Base-by-base conservation (phyloP, 2,113 vertebrate species). In the Bucco capensis region DNA sequence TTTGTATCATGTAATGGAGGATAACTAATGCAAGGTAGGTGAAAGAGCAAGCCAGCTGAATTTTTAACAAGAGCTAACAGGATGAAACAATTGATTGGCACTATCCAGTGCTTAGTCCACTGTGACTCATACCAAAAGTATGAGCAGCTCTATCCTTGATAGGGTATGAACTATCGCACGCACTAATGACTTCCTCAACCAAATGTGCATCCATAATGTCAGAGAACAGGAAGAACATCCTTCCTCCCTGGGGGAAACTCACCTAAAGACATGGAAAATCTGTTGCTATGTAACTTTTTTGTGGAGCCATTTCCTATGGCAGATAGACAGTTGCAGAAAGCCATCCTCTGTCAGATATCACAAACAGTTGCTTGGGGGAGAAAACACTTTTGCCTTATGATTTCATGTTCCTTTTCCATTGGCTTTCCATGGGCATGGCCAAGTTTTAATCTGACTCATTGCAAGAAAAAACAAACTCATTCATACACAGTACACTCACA, bases 171-270 rank as follows among this genome's bases (percentile, higher is more conserved):
- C 33, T 28, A 23, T 10, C 57, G n/a, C 40, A 56, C 60, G 46
- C 17, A 17, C 31, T 44, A 86, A 17, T 8, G 80, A 38, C 56
- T n/a, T 4, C 12, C 57, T 58, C 66, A 53, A 10, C 16, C 33
- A 75, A 64, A 38, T 8, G 9, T 6, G 0, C 24, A 24, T 24
- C 78, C 27, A 9, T 14, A 11, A 73, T 61, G 22, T 40, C 71
- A 65, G 49, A 67, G 49, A 53, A 71, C 46, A 87, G 87, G 82
- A 89, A 73, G n/a, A 24, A 73, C 8, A 3, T 89, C 84, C 71
- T 93, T 75, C 23, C 50, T 23, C 9, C 30, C 40, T 51, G 42
- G 31, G 10, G 12, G 33, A 80, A 83, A 90, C 25, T 28, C 46
- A 74, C 42, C 57, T 72, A n/a, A 79, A 69, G 70, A 44, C 27